Conservation (phyloP, 2,888 invertebrate genomes). For the Amitus sp. region DNA sequence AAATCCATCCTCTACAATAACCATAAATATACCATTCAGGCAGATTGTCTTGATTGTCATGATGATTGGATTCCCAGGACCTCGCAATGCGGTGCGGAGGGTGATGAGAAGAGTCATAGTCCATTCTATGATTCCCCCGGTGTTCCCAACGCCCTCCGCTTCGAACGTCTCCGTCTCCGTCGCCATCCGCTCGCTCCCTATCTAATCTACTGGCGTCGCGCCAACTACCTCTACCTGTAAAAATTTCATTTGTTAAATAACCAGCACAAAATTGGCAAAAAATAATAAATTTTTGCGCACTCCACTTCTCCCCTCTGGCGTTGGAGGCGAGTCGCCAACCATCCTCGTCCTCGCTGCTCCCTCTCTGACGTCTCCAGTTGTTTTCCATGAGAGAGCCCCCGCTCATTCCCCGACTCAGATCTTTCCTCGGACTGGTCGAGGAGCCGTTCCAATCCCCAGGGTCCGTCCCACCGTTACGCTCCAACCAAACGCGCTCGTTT, state of each 20-base stretch:
- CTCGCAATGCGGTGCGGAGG: conserved; percentile 57
- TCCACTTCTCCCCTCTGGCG: conserved; percentile 69
- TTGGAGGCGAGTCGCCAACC: conserved; percentile 67
- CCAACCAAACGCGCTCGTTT: conserved; percentile 68
- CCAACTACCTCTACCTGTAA: conserved; percentile 64
- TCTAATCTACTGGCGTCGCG: conserved; percentile 63
- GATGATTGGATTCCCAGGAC: conserved; percentile 63
- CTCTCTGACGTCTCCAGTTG: conserved; percentile 68
- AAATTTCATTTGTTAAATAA: conserved; percentile 2
- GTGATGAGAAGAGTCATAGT: conserved; percentile 58
- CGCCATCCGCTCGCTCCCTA: conserved; percentile 56
- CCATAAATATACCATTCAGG: conserved; percentile 71
- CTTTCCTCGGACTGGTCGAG: conserved; percentile 70
- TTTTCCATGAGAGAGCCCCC: conserved; percentile 63
- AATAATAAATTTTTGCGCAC: conserved; percentile 59
- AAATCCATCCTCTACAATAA: no score
- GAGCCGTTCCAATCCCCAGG: conserved; percentile 68
- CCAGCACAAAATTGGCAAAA: no score
- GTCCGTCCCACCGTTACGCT: conserved; percentile 68
- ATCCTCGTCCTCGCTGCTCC: conserved; percentile 67
- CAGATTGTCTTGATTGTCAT: conserved; percentile 67
- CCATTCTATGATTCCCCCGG: conserved; percentile 58
- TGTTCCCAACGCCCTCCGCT: conserved; percentile 59
- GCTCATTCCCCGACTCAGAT: conserved; percentile 64
- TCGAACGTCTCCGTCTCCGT: conserved; percentile 51